Base-by-base conservation (phyloP, 2,888 invertebrate species). In the Thereva nobilitata region DNA sequence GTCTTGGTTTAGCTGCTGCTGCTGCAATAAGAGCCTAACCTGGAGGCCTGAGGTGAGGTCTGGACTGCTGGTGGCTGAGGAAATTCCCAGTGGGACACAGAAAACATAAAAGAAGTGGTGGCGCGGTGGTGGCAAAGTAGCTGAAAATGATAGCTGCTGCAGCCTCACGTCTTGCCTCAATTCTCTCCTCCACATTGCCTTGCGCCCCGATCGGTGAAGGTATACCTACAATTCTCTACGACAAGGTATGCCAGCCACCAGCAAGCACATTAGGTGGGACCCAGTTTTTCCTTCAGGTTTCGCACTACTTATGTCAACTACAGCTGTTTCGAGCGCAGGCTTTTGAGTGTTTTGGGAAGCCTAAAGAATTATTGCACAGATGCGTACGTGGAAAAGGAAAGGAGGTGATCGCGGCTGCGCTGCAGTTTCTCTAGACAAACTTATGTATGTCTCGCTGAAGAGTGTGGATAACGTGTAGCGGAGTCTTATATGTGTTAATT, bases 1-100 rank as follows among this genome's bases (percentile, higher is more conserved):
- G 61, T 61, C 61, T 61, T 61, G 61, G 50, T 23, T 40, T 50
- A 61, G 61, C 49, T 61, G 61, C 50, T 61, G 61, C 50, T 61
- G 50, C 41, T 49, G 34, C 47, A 38, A 37, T 49, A 47, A 35
- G 49, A 59, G 38, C 40, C 59, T 8, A 10, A 50, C 50, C 38
- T 6, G n/a, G 50, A 23, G 23, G 23, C 23, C 41, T 61, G 41
- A 61, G 40, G 49, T 45, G 10, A 10, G 47, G n/a, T 50, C 10
- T 50, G 57, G 38, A 35, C 4, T 61, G 41, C 41, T 38, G 4
- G 40, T 34, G 35, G 34, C 49, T 40, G 35, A 61, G 41, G 61
- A 50, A 61, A 49, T 50, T 12, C 12, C 45, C 49, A 40, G 50
- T 41, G 5, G 61, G 41, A 41, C 40, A 34, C 55, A 40, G 42